Conservation (phyloP, 2,113 vertebrate genomes). For the Sylvia atricapilla region DNA sequence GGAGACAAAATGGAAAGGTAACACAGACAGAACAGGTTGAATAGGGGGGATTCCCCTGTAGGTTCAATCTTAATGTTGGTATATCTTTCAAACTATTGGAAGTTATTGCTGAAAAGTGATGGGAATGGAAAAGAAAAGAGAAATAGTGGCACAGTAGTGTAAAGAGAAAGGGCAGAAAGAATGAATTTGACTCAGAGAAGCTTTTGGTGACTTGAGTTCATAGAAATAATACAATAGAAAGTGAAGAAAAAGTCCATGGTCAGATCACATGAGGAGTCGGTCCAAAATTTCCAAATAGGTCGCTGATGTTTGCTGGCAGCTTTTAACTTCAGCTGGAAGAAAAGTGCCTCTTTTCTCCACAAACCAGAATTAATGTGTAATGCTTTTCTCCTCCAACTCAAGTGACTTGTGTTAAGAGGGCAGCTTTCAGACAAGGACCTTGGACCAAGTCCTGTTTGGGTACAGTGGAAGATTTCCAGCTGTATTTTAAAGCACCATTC, state of each 20-base stretch:
- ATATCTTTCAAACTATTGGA: not conserved
- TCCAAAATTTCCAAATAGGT: constrained; percentile 32
- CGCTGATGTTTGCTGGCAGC: constrained; percentile 31
- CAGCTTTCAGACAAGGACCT: constrained; percentile 35
- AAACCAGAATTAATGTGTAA: constrained; percentile 48
- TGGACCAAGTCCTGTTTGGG: constrained; percentile 33
- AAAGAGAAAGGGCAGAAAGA: not conserved
- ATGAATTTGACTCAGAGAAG: not conserved
- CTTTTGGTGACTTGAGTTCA: constrained; percentile 9
- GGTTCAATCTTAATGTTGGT: not conserved
- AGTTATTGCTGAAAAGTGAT: not conserved
- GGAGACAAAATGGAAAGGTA: not conserved
- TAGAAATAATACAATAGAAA: not conserved
- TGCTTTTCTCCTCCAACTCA: constrained; percentile 21
- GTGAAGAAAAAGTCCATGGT: not conserved
- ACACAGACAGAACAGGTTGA: not conserved
- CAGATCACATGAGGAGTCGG: constrained; percentile 13
- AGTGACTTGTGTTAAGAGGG: constrained; percentile 38
- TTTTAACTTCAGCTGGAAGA: constrained; percentile 39
- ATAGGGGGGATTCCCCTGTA: not conserved
- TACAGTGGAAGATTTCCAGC: constrained; percentile 54
- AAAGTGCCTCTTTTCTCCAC: constrained; percentile 15
- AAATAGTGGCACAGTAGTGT: not conserved
- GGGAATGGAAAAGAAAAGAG: not conserved
- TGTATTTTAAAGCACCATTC: constrained; percentile 53